Percentiles rank a stretch among this genome's conserved stretches.
Conservation (phyloP, 2,797 vertebrate species). For the Sebastes itinus region DNA sequence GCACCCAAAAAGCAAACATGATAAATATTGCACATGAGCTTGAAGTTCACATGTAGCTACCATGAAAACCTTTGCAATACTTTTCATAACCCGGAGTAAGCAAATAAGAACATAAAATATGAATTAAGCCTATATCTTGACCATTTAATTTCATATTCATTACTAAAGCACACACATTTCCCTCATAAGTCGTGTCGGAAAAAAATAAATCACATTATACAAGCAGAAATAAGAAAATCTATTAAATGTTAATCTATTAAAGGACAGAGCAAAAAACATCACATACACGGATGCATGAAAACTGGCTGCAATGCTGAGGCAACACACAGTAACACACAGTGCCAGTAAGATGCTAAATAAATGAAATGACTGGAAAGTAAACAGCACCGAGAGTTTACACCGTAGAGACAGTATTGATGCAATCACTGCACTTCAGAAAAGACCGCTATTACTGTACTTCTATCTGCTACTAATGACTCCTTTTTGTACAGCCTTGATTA, state of each 20-base stretch:
- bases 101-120: background rate
- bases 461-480: background rate
- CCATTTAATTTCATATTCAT: background rate
- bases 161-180: background rate
- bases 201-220: background rate
- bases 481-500: conserved; percentile 10
- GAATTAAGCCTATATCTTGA: background rate
- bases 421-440: conserved; percentile 16
- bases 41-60: background rate
- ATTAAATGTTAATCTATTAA: background rate
- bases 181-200: rapidly evolving
- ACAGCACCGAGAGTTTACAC: background rate
- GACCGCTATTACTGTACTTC: background rate
- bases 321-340: background rate
- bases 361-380: background rate
- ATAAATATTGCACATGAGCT: conserved; percentile 37
- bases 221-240: background rate
- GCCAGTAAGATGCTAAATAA: background rate
- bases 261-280: background rate
- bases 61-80: background rate
- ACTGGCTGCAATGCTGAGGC: background rate
- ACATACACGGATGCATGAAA: background rate
- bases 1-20: background rate
- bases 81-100: background rate
- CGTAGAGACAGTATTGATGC: background rate